These are phyloP conservation scores for Drosophila imparisetae DNA, from an alignment of 2,888 invertebrate genomes.

Conservation along the genomic window DNA sequence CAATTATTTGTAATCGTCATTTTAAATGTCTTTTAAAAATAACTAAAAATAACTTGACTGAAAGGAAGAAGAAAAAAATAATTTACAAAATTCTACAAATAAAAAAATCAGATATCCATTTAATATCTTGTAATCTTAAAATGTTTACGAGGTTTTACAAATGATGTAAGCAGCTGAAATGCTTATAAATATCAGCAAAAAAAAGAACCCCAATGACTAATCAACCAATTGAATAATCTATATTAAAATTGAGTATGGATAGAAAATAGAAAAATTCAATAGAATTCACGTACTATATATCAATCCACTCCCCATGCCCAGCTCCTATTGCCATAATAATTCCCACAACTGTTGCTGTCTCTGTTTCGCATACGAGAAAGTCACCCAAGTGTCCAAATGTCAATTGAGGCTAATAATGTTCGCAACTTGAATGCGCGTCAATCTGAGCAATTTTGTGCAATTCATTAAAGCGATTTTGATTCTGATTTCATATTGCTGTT, in stretches of 20 bases:
- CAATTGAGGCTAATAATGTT: slow-evolving; percentile 56
- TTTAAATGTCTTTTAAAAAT: neutral
- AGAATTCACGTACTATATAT: neutral
- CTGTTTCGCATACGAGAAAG: slow-evolving; percentile 9
- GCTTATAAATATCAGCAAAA: neutral
- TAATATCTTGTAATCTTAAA: neutral
- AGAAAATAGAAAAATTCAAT: slow-evolving; percentile 7
- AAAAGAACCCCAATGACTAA: slow-evolving; percentile 2
- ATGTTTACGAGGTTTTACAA: neutral
- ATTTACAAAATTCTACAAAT: fast-evolving
- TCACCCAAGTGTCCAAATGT: slow-evolving; percentile 45
- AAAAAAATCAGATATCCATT: neutral
- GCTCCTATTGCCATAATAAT: slow-evolving; percentile 16
- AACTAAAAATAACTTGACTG: neutral
- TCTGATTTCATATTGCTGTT: slow-evolving; percentile 69
- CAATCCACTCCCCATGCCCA: neutral
- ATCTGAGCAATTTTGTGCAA: slow-evolving; percentile 74
- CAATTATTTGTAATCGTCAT: neutral
- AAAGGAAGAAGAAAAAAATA: neutral
- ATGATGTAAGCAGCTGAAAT: no score
- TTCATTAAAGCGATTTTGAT: slow-evolving; percentile 76
- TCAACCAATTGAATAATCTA: neutral
- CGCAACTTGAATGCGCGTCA: slow-evolving; percentile 56
- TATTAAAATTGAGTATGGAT: neutral
- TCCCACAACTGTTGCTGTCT: slow-evolving; percentile 8